Conservation (phyloP, 2,797 vertebrate species). For the Sebastes kiyomatsui region DNA sequence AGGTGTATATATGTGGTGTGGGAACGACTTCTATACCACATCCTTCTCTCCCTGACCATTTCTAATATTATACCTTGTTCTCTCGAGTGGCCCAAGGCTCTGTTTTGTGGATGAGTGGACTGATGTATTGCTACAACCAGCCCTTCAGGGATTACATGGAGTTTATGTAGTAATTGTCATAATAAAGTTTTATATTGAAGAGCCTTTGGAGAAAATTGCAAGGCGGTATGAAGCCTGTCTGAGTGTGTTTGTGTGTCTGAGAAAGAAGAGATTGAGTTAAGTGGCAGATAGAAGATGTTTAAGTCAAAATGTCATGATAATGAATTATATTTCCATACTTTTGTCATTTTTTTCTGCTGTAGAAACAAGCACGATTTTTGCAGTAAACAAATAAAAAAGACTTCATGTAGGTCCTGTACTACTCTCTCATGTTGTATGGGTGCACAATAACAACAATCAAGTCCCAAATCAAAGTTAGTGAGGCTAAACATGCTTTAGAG, state of each 20-base stretch:
- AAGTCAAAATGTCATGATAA: not conserved
- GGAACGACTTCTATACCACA: constrained; percentile 25
- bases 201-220: constrained; percentile 43
- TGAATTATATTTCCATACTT: not conserved
- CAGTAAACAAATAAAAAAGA: not conserved
- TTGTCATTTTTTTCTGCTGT: not conserved
- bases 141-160: constrained; percentile 29
- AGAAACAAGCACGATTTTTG: not conserved
- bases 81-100: not conserved
- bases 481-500: constrained; percentile 40
- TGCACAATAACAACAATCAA: constrained; percentile 43
- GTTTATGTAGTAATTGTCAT: constrained; percentile 34
- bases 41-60: constrained; percentile 17
- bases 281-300: not conserved
- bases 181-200: constrained; percentile 47
- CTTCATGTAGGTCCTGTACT: not conserved
- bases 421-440: not conserved
- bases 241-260: constrained; percentile 9
- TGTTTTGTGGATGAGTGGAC: constrained; percentile 12
- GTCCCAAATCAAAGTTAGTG: constrained; percentile 35
- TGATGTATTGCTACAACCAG: constrained; percentile 25
- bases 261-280: not conserved
- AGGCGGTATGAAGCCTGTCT: not conserved
- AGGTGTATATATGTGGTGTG: constrained; percentile 12
- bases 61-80: constrained; percentile 33